Evolutionary conservation across 2,797 vertebrate species (phyloP), one percentile per base, ranked within the genome.

Genomic region (Xiphophorus birchmanni): DNA sequence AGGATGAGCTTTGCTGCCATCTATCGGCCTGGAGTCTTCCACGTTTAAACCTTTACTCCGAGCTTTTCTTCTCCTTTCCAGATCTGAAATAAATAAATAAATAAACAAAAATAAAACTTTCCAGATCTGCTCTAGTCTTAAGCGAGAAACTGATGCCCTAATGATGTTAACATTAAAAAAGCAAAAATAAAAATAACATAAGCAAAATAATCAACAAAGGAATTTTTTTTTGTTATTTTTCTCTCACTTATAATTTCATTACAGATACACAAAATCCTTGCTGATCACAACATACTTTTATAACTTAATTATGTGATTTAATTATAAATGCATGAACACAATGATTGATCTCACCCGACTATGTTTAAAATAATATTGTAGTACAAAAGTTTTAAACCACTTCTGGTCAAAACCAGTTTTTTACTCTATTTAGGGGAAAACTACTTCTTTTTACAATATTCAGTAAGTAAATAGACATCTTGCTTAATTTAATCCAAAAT

Each of bases 1-100:
- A 17, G 35, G 21, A 13, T 18, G 47, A 10, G 2, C 44, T 29
- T 44, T 45, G 2, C 17, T 76, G 89, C 90, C 90, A 1, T 80
- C 88, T 85, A 1, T 6, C 2, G 87, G 0, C 35, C 15, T 6
- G 81, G 75, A 76, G n/a, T 67, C 71, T 26, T 76, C 11, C 2
- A 29, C 1, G 29, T n/a, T 15, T 10, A 72, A 45, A 72, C 40
- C 18, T 26, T 6, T 13, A 48, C 58, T 50, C 0, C 15, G 0
- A 10, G 1, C n/a, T 29, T 29, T 29, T 47, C n/a, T 47, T 47
- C 15, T 15, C 26, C 45, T 45, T 45, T 73, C 26, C 26, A 65
- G 63, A 65, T 5, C 35, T 40, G 35, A 44, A 11, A 42, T 32
- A 32, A 40, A 40, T 37, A 42, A 42, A 42, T 4, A 44, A 44